Conservation (phyloP, 2,888 invertebrate genomes). For the Stenichneumon culpator region DNA sequence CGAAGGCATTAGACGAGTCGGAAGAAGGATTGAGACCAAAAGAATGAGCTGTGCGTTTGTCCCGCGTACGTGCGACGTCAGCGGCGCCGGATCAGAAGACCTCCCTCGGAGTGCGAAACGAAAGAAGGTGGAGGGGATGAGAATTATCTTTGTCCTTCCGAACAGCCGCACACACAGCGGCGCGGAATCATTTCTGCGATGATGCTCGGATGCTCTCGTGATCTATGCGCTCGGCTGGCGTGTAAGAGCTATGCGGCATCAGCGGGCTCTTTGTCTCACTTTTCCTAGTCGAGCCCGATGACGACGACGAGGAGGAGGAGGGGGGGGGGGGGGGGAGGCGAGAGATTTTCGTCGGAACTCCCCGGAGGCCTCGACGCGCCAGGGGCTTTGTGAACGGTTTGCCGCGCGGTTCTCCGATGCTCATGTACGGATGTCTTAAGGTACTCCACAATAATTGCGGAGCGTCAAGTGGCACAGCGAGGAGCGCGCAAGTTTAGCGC, state of each 20-base stretch:
- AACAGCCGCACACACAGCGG: background rate
- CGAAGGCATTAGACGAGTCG: slow-evolving; percentile 3
- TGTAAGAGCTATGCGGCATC: background rate
- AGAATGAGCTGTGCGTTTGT: slow-evolving; percentile 2
- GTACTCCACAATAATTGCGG: slow-evolving; percentile 57
- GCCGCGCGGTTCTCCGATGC: slow-evolving; percentile 25
- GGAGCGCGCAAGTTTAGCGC: background rate
- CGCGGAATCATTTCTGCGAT: slow-evolving; percentile 9
- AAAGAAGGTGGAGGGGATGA: background rate
- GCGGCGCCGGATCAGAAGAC: slow-evolving; percentile 36
- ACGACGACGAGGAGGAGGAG: slow-evolving; percentile 22
- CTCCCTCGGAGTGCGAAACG: slow-evolving; percentile 40
- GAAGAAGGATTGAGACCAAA: slow-evolving; percentile 6
- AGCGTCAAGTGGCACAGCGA: slow-evolving; percentile 51
- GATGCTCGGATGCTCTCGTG: background rate
- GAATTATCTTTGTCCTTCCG: slow-evolving; percentile 35
- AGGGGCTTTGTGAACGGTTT: slow-evolving; percentile 7
- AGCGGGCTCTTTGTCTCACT: slow-evolving; percentile 25
- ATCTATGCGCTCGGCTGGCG: background rate
- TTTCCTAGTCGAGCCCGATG: slow-evolving; percentile 43
- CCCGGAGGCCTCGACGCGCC: slow-evolving; percentile 44
- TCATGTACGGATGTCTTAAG: slow-evolving; percentile 49
- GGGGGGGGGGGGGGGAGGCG: background rate
- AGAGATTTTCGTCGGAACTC: slow-evolving; percentile 55
- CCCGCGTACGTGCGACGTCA: slow-evolving; percentile 24